Conservation (phyloP, 2,113 vertebrate genomes). For the Pluvianellus socialis region DNA sequence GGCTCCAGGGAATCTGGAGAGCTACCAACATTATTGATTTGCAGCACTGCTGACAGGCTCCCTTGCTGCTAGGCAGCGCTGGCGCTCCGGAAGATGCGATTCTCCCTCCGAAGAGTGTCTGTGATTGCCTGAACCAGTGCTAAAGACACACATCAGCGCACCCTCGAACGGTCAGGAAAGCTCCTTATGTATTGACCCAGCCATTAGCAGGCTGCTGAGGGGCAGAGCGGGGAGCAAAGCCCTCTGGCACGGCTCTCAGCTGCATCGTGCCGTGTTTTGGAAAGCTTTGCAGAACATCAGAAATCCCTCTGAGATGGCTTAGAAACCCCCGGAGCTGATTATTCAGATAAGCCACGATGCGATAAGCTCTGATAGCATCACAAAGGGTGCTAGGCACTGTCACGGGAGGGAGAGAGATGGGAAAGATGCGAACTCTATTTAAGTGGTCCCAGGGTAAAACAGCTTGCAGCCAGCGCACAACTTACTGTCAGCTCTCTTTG, state of each 20-base stretch:
- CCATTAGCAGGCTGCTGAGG: neutral
- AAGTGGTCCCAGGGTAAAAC: neutral
- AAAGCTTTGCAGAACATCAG: neutral
- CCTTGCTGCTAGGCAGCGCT: neutral
- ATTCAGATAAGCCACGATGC: neutral
- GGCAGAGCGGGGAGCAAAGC: neutral
- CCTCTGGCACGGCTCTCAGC: neutral
- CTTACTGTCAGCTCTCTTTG: neutral
- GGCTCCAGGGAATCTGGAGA: neutral
- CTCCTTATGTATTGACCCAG: neutral
- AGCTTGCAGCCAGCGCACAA: neutral
- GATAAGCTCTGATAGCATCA: neutral
- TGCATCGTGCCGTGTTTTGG: neutral
- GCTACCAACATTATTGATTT: neutral
- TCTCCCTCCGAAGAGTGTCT: neutral
- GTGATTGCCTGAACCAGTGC: neutral
- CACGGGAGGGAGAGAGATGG: neutral
- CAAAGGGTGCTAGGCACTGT: neutral
- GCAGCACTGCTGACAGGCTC: neutral
- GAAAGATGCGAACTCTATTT: slow-evolving; percentile 21
- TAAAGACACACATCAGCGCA: neutral
- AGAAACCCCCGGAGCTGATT: neutral
- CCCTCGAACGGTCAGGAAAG: neutral
- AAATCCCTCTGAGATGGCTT: neutral
- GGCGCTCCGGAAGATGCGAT: neutral